Conservation (phyloP, 2,113 vertebrate genomes). For the Macheiramphus alcinus region DNA sequence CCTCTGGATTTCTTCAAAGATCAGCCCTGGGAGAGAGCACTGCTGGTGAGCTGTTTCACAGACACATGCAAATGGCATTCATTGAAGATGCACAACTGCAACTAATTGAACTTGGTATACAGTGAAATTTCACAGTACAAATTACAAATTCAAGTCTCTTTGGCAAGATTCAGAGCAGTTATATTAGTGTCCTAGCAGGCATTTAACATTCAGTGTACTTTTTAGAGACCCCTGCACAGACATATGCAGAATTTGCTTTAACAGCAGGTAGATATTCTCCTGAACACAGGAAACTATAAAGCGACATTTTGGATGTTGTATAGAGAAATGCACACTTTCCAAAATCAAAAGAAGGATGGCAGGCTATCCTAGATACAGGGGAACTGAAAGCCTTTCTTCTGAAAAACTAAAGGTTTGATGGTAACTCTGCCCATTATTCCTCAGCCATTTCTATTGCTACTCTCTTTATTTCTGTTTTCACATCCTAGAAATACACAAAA, state of each 20-base stretch:
- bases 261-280: neutral
- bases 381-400: neutral
- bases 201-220: neutral
- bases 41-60: neutral
- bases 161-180: neutral
- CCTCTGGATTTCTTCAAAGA: neutral
- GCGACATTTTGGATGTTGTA: rapidly evolving
- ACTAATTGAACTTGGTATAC: neutral
- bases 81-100: neutral
- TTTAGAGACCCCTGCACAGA: neutral
- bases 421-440: neutral
- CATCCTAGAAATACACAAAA: neutral
- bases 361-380: neutral
- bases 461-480: neutral
- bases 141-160: neutral
- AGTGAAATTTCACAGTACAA: neutral
- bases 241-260: neutral
- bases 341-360: neutral
- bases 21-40: neutral
- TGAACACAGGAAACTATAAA: neutral
- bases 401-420: neutral
- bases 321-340: neutral
- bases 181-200: neutral
- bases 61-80: neutral
- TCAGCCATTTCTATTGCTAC: neutral